Percentiles rank a stretch among this genome's conserved stretches.
Evolutionary conservation across 2,113 vertebrate genomes (phyloP).

Genomic region (Poeciliopsis turrubarensis): DNA sequence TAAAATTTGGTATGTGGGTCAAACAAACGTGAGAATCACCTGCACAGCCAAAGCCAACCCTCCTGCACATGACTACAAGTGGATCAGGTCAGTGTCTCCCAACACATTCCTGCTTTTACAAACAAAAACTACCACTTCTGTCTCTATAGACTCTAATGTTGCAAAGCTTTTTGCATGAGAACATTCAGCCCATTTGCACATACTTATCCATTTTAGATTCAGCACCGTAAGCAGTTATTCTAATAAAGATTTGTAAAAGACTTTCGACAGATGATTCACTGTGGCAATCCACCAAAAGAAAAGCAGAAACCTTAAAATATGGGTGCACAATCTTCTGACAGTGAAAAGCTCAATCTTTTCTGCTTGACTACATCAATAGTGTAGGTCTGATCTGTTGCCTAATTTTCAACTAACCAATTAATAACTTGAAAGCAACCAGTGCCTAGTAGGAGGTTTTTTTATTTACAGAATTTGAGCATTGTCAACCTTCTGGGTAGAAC

Average conservation of each 20-base stretch:
- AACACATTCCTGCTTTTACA: not conserved
- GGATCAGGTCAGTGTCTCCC: slow-evolving; percentile 86
- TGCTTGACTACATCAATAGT: too few relatives aligned
- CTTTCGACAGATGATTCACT: too few relatives aligned
- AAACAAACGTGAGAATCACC: slow-evolving; percentile 87
- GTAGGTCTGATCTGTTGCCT: too few relatives aligned
- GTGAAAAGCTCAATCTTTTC: too few relatives aligned
- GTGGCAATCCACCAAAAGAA: too few relatives aligned
- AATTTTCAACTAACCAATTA: too few relatives aligned
- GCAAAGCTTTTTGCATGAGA: not conserved
- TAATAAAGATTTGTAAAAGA: not conserved
- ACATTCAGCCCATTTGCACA: not conserved
- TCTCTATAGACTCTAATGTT: too few relatives aligned
- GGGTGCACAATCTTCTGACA: not conserved
- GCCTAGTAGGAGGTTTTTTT: too few relatives aligned
- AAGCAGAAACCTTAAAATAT: too few relatives aligned
- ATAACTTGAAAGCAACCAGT: too few relatives aligned
- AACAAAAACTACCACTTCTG: not conserved
- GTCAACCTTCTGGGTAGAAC: too few relatives aligned
- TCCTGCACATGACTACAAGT: slow-evolving; percentile 84
- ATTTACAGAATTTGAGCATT: too few relatives aligned
- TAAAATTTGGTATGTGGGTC: slow-evolving; percentile 92
- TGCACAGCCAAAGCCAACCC: slow-evolving; percentile 95
- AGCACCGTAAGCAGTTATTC: not conserved
- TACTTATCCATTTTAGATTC: not conserved